Conservation (phyloP, 2,113 vertebrate species). For the Eulacestoma nigropectus region DNA sequence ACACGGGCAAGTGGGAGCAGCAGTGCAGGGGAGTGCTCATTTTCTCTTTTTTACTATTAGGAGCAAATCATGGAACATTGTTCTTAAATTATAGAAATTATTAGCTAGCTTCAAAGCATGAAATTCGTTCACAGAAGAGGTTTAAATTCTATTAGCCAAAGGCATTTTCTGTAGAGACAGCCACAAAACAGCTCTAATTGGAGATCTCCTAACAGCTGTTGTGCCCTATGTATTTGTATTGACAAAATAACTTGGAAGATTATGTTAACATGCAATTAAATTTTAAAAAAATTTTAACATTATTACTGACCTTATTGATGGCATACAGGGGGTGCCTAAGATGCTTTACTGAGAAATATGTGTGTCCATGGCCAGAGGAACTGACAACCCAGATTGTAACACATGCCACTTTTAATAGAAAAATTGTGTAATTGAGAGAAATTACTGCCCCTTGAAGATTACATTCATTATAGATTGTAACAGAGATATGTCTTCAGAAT, state of each 20-base stretch:
- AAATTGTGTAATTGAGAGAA: conserved; percentile 62
- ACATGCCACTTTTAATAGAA: conserved; percentile 11
- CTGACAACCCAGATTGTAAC: background rate
- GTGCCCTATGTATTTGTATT: background rate
- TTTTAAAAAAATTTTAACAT: background rate
- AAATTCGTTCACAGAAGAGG: conserved; percentile 30
- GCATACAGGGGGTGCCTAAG: background rate
- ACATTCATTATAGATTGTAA: conserved; percentile 27
- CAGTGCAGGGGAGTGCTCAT: background rate
- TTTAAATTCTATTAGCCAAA: conserved; percentile 21
- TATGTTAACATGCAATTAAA: conserved; percentile 42
- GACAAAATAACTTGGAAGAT: conserved; percentile 38
- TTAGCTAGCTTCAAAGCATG: conserved; percentile 10
- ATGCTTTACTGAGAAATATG: background rate
- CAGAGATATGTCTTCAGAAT: background rate
- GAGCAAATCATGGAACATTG: background rate
- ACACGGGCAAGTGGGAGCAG: background rate
- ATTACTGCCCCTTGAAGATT: conserved; percentile 50
- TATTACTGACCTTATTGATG: background rate
- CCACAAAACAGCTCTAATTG: conserved; percentile 57
- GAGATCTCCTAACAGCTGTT: conserved; percentile 40
- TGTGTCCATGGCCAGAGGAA: background rate
- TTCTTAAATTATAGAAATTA: conserved; percentile 46
- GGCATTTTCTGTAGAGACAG: conserved; percentile 51
- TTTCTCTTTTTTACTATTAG: background rate